These are phyloP conservation scores for Amblyornis subalaris DNA, from an alignment of 2,113 vertebrate genomes.

Conservation along the genomic window DNA sequence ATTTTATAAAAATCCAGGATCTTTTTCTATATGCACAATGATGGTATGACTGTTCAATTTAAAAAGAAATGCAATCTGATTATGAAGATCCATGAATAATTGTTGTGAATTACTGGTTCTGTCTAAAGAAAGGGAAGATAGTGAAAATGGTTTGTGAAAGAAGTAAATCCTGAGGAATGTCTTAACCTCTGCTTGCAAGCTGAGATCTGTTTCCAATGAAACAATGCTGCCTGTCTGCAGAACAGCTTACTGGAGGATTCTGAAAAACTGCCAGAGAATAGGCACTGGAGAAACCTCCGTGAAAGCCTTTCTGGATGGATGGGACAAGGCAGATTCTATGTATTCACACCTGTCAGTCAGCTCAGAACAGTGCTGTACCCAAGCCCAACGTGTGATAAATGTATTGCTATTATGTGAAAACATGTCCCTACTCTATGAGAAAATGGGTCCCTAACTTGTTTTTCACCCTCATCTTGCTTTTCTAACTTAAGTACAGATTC, in stretches of 20 bases:
- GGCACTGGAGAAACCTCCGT: neutral
- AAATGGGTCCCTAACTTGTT: neutral
- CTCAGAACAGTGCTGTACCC: neutral
- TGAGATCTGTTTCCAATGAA: neutral
- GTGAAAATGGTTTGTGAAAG: neutral
- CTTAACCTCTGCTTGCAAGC: neutral
- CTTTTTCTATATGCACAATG: neutral
- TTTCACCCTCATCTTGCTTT: neutral
- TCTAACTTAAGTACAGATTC: neutral
- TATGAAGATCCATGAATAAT: neutral
- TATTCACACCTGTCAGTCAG: neutral
- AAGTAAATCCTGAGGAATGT: neutral
- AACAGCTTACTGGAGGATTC: neutral
- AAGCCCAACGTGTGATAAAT: neutral
- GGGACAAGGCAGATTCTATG: neutral
- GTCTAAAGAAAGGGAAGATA: neutral
- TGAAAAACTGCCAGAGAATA: neutral
- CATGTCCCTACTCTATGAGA: neutral
- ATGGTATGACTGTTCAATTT: neutral
- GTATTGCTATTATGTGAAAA: neutral
- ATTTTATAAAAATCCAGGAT: neutral
- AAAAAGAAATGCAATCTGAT: neutral
- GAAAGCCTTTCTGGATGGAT: neutral
- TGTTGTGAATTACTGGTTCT: neutral
- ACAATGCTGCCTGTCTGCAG: neutral